phyloP scores from a whole-genome alignment of 2,113 vertebrate species.

The Oriolus oriolus region DNA sequence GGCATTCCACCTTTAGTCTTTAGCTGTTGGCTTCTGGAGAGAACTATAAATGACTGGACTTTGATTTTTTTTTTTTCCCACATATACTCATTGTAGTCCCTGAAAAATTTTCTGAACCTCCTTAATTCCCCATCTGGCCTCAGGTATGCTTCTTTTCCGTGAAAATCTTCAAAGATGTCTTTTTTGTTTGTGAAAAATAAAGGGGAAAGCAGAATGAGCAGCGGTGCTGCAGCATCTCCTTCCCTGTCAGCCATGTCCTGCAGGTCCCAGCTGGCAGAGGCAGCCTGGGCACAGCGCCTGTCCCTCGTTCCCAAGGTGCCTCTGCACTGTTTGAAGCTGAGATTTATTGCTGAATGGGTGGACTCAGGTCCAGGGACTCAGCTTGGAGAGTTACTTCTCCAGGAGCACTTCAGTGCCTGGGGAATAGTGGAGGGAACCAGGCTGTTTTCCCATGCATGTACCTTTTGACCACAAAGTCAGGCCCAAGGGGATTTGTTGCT shows the following conservation, averaged over 20 bases:
- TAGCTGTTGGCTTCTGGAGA: not conserved
- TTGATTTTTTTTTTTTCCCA: not conserved
- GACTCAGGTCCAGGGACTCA: not conserved
- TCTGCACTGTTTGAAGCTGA: not conserved
- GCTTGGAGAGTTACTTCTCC: not conserved
- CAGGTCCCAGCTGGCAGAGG: not conserved
- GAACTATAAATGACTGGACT: not conserved
- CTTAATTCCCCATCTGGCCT: not conserved
- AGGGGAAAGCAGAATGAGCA: not conserved
- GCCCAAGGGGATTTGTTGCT: not conserved
- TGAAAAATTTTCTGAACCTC: not conserved
- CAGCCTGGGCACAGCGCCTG: rapidly evolving
- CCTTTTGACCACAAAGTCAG: not conserved
- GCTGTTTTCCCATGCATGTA: not conserved
- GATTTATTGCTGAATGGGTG: not conserved
- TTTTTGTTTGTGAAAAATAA: not conserved
- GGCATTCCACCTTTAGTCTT: not conserved
- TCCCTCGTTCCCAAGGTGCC: not conserved
- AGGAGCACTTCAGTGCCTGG: not conserved
- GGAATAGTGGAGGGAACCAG: not conserved
- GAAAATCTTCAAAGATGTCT: rapidly evolving
- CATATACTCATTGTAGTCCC: not conserved
- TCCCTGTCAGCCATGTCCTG: not conserved
- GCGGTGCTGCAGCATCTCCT: not conserved
- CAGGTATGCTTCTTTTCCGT: not conserved